Evolutionary conservation across 2,888 invertebrate genomes (phyloP).

Genomic region (Hypselothyrea guttata): DNA sequence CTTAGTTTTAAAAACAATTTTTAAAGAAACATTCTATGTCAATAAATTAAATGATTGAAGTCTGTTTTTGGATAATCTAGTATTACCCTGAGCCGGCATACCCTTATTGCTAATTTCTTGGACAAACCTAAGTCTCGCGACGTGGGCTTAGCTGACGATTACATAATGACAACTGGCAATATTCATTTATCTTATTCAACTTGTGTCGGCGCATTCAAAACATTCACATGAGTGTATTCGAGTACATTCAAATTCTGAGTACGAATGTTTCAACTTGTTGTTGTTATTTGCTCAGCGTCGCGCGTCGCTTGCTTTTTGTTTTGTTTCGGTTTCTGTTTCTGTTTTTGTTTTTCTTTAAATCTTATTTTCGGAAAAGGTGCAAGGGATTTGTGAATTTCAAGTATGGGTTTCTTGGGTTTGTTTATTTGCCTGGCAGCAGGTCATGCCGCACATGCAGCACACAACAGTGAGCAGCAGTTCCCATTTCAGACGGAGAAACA

Average conservation of each 20-base stretch:
- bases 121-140: conserved; percentile 59
- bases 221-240: conserved; percentile 20
- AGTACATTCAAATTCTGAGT: conserved; percentile 41
- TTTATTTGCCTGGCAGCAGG: conserved; percentile 54
- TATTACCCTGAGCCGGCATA: conserved; percentile 1
- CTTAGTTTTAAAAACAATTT: too few species aligned
- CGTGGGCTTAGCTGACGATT: conserved; percentile 61
- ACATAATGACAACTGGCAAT: conserved; percentile 50
- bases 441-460: conserved; percentile 50
- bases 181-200: conserved; percentile 4
- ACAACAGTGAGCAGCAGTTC: conserved; percentile 34
- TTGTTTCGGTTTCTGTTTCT: conserved; percentile 12
- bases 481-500: conserved; percentile 34
- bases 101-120: conserved; percentile 64
- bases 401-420: conserved; percentile 46
- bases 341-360: conserved; percentile 11
- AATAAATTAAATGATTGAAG: not conserved
- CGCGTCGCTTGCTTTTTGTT: conserved; percentile 55
- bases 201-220: conserved; percentile 32
- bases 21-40: not conserved
- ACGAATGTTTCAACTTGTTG: conserved; percentile 15
- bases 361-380: conserved; percentile 57
- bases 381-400: conserved; percentile 49
- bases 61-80: not conserved
- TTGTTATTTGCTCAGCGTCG: conserved; percentile 59